phyloP scores from a whole-genome alignment of 1,140 invertebrate species.

The Cherax quadricarinatus region DNA sequence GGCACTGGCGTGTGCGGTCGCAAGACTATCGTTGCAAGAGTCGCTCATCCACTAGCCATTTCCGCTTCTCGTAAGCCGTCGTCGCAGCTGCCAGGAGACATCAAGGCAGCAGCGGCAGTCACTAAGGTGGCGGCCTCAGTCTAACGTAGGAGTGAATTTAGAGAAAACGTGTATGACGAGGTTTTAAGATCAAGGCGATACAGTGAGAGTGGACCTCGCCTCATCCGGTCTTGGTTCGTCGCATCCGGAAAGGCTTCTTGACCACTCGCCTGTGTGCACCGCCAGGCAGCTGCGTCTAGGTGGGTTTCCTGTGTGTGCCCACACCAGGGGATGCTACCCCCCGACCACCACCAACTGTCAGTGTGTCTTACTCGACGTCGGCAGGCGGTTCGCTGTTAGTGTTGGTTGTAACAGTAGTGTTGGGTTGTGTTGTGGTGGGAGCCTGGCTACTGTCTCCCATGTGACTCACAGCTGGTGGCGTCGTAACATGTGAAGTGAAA shows the following conservation, averaged over 20 bases:
- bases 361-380: background rate
- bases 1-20: background rate
- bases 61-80: background rate
- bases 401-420: background rate
- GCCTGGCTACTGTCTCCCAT: too few relatives aligned
- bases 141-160: background rate
- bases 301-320: constrained; percentile 12
- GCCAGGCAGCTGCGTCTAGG: background rate
- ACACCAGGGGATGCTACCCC: background rate
- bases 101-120: background rate
- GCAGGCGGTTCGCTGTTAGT: background rate
- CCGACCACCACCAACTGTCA: background rate
- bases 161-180: background rate
- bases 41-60: background rate
- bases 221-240: background rate
- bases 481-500: background rate
- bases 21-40: background rate
- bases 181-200: background rate
- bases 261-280: background rate
- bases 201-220: constrained; percentile 1
- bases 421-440: background rate
- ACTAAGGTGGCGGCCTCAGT: background rate
- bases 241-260: background rate
- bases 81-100: background rate
- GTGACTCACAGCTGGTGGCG: background rate